Percentiles rank a stretch among this genome's conserved stretches.
Evolutionary conservation across 2,888 invertebrate species (phyloP).

Genomic region (Epirrhoe alternata): DNA sequence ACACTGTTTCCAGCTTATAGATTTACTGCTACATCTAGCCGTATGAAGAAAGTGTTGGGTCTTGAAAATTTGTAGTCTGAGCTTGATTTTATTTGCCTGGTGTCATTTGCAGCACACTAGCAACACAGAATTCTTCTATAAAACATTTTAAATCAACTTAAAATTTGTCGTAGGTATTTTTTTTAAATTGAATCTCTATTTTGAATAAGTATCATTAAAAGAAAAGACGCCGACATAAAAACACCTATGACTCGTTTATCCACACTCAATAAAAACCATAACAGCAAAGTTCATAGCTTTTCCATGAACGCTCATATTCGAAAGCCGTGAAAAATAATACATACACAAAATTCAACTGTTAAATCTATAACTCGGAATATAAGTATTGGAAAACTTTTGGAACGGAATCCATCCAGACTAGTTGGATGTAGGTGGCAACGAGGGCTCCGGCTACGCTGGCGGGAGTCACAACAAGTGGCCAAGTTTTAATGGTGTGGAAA

Average conservation of each 20-base stretch:
- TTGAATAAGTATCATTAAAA: too few relatives aligned
- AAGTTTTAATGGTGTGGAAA: conserved; percentile 77
- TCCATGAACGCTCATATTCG: too few relatives aligned
- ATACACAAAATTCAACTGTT: background rate
- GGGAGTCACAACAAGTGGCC: conserved; percentile 65
- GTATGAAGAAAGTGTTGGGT: background rate
- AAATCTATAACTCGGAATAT: background rate
- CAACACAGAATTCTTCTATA: too few relatives aligned
- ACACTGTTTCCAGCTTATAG: background rate
- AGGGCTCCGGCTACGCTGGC: conserved; percentile 18
- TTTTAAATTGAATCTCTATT: too few relatives aligned
- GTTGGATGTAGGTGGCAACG: conserved; percentile 18
- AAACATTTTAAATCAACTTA: too few relatives aligned
- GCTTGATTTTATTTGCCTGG: background rate
- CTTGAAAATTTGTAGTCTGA: background rate
- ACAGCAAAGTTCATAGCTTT: too few relatives aligned
- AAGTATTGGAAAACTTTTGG: background rate
- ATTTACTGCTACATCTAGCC: conserved; percentile 7
- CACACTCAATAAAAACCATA: too few relatives aligned
- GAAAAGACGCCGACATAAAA: too few relatives aligned
- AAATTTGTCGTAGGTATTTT: too few relatives aligned
- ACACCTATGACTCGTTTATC: too few relatives aligned
- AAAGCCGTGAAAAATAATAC: background rate
- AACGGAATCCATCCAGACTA: background rate
- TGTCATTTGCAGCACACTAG: too few relatives aligned